phyloP scores from a whole-genome alignment of 2,797 vertebrate species.

The Cercopithecus mitis region DNA sequence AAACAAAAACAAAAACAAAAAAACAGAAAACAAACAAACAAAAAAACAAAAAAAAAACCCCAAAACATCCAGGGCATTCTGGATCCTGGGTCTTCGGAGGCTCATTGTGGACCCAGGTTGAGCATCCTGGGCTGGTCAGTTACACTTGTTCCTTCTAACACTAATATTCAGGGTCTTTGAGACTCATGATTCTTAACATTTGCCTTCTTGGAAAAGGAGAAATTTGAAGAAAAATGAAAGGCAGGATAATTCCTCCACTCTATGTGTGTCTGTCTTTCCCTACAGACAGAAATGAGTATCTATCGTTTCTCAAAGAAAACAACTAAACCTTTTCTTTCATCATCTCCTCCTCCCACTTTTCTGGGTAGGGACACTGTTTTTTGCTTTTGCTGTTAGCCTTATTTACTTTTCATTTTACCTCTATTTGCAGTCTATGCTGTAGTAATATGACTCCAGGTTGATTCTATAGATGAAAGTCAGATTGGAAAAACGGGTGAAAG shows the following conservation, averaged over 20 bases:
- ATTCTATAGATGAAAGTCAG: conserved; percentile 67
- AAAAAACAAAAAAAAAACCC: no score
- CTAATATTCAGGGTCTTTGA: not conserved
- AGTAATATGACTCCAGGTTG: conserved; percentile 66
- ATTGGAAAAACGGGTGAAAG: conserved; percentile 63
- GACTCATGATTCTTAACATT: not conserved
- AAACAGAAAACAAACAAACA: not conserved
- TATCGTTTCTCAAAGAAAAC: conserved; percentile 46
- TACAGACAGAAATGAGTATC: not conserved
- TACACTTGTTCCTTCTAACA: not conserved
- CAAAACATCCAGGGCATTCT: not conserved
- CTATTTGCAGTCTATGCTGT: conserved; percentile 58
- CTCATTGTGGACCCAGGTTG: not conserved
- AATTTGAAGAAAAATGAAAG: not conserved
- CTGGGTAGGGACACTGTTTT: not conserved
- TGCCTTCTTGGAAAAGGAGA: not conserved
- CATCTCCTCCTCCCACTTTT: not conserved
- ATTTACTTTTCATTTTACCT: conserved; percentile 64
- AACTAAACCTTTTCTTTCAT: not conserved
- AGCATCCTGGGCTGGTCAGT: not conserved
- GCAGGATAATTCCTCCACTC: not conserved
- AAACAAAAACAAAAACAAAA: no score
- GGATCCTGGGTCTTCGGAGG: not conserved
- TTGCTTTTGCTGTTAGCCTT: not conserved
- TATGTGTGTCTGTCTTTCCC: not conserved